Base-by-base conservation (phyloP, 2,888 invertebrate species). In the Oligia latruncula region DNA sequence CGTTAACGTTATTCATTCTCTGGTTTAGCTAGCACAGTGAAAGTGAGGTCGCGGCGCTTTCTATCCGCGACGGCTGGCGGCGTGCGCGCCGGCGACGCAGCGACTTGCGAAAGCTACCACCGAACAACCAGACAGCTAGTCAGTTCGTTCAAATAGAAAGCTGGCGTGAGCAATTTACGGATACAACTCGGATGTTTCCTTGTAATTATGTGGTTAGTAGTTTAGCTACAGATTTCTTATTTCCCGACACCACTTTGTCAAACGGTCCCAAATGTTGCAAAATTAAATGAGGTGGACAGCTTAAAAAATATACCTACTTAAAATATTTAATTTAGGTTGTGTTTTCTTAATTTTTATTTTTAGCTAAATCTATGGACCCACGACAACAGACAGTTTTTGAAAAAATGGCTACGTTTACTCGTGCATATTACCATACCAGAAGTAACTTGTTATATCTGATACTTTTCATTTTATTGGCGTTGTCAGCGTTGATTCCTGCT, bases 41-140 rank as follows among this genome's bases (percentile, higher is more conserved):
- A 97, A 97, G 96, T 96, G 96, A 95, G 96, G 95, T 95, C 95
- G 93, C 92, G 86, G 81, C 95, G 96, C 96, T 96, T 96, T 96
- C 96, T 96, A 96, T 95, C 93, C 95, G 95, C 94, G 87, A 92
- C 29, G 29, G 29, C 81, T n/a, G n/a, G 85, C 85, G 49, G 76
- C 72, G 86, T 82, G 81, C 78, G 77, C 80, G 84, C 77, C 85
- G 77, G 81, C 78, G 66, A 72, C 76, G 84, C 83, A 88, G 84
- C 82, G 83, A 81, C 93, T 95, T 95, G 95, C 96, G 96, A 96
- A 96, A 96, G 95, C 93, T 88, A 85, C 91, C 84, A 29, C 46
- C 58, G 43, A 73, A 35, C 84, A 80, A 84, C 84, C 79, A 80
- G 68, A 80, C 80, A 58, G 75, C 88, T 89, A 89, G 83, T 86